Evolutionary conservation across 2,888 invertebrate species (phyloP), one percentile per base, ranked within the genome.

Genomic region (Periphyllus acericola): DNA sequence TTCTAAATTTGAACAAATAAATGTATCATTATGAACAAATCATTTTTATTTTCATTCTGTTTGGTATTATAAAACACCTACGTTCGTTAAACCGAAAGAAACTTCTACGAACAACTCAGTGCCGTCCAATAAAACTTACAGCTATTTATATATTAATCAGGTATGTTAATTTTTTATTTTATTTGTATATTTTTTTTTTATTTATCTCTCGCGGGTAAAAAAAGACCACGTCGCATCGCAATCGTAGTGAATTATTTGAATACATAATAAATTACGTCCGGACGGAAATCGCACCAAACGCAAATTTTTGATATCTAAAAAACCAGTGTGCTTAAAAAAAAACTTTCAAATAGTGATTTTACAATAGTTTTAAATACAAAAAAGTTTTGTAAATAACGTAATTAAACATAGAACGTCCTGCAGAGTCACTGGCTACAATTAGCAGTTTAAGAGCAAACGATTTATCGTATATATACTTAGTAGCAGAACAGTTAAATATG

Each of bases 211-310:
- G 46, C 34, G n/a, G 34, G n/a, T 19, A 29, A 74, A 76, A 78
- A 84, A 85, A 68, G 19, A 66, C 83, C 60, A 84, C 40, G 84
- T 68, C 4, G 66, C 34, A 68, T 78, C 46, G 46, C 68, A 78
- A 66, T 85, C 46, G 76, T 52, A 68, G 68, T 78, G 68, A 85
- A 85, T 85, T 68, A 85, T 85, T 85, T 85, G 84, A 85, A 85
- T 85, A 78, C 52, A 68, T 78, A 85, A 85, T 78, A 68, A 85
- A 85, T 75, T 84, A 76, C 66, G 60, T 75, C 68, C 34, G 76
- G 68, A n/a, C n/a, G 68, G 76, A 85, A 85, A 46, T 46, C 76
- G 19, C 32, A 60, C 19, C n/a, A n/a, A 34, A 46, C 68, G 52
- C 60, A 46, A 32, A 85, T 85, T 46, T 85, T 85, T 68, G n/a